Base-by-base conservation (phyloP, 2,888 invertebrate species). In the Hemithea aestivaria region DNA sequence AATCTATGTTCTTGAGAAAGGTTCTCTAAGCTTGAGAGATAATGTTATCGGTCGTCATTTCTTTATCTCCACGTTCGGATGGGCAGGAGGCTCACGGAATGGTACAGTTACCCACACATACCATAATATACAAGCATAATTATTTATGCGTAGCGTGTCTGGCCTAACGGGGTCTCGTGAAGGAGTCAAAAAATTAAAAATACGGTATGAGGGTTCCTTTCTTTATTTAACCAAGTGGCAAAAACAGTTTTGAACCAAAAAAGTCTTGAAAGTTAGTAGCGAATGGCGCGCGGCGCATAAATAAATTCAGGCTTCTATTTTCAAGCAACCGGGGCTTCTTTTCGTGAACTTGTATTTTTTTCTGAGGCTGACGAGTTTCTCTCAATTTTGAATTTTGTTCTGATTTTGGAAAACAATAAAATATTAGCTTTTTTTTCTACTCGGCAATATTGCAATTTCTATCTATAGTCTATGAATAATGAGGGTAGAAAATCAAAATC, bases 81-180 rank as follows among this genome's bases (percentile, higher is more conserved):
- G 63, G 62, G 55, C 63, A 69, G 68, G 64, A 69, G 63, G 48
- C 60, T 55, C 73, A 74, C 76, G 73, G 69, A 61, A 73, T 58
- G 62, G 68, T 79, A 84, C 85, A 79, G 84, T 85, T 84, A 83
- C 58, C 60, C 63, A 67, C 72, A 78, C 74, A 73, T 77, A 77
- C 73, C 72, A 78, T 73, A 79, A 77, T 51, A 73, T 74, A 78
- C 70, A 70, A 77, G 78, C 74, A 84, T 83, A 84, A 77, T 82
- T 83, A 84, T 77, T 82, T 83, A 85, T 84, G 84, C 85, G 72
- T 73, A 69, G 65, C 84, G 73, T 76, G 82, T 74, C 73, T 74
- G 53, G 53, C 55, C 48, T 84, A 85, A 83, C 85, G 84, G 84
- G 75, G 69, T 58, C 54, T 56, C 56, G 54, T 62, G 58, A 76